These are phyloP conservation scores for Heliconius hortense DNA, from an alignment of 2,888 invertebrate species.

Conservation along the genomic window DNA sequence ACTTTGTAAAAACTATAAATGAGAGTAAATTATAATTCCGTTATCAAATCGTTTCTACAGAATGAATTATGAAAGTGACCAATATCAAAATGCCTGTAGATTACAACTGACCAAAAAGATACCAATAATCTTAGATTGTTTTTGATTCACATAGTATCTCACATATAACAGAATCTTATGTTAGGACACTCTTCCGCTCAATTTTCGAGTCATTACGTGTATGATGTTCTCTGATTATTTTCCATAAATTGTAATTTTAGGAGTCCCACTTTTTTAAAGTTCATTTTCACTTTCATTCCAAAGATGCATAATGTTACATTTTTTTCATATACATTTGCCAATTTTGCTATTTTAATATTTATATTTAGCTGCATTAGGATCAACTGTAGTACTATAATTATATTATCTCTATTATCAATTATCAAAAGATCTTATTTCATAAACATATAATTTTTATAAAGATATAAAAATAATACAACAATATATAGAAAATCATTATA, in stretches of 20 bases:
- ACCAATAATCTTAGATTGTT: neutral
- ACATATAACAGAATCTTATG: neutral
- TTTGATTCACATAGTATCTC: neutral
- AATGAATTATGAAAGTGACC: conserved; percentile 1
- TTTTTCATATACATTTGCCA: too few species aligned
- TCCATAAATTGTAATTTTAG: neutral
- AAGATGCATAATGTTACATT: neutral
- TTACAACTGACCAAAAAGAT: neutral
- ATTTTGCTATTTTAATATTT: too few species aligned
- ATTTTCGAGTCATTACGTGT: neutral
- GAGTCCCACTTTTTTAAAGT: neutral
- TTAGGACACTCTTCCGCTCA: neutral
- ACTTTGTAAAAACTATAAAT: too few species aligned
- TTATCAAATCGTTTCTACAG: too few species aligned
- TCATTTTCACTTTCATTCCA: neutral
- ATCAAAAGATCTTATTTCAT: conserved; percentile 4
- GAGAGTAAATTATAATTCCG: too few species aligned
- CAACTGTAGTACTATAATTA: too few species aligned
- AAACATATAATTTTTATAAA: neutral
- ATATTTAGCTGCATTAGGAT: too few species aligned
- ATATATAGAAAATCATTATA: neutral
- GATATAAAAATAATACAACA: neutral
- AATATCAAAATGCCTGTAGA: neutral
- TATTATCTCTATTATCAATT: neutral
- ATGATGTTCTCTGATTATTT: neutral